A percentile compares a stretch with the other conserved stretches of the same genome.
phyloP scores from a whole-genome alignment of 2,113 vertebrate species.

The Plotosus lineatus region DNA sequence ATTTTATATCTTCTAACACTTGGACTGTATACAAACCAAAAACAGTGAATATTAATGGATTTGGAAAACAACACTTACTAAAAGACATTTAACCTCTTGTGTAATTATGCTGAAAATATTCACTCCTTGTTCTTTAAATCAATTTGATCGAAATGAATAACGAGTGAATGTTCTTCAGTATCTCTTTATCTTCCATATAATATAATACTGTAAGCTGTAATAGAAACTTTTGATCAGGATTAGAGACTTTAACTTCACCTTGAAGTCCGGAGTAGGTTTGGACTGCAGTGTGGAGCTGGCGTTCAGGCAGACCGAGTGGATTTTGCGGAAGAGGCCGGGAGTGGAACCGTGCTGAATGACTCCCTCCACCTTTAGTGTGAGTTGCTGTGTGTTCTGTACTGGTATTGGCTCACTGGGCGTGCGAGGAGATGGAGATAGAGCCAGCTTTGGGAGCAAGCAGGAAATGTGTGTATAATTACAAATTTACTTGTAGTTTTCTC shows the following conservation, averaged over 20 bases:
- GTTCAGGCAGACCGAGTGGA: conserved; percentile 91
- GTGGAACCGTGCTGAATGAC: conserved; percentile 94
- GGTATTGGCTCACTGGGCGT: conserved; percentile 90
- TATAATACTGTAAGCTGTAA: background rate
- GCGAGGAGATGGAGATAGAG: conserved; percentile 91
- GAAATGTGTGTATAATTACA: too few species aligned
- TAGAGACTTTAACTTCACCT: conserved; percentile 69
- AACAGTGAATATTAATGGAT: background rate
- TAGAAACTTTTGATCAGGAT: background rate
- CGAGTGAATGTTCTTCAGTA: background rate
- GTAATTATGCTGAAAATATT: background rate
- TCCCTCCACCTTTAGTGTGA: conserved; percentile 94
- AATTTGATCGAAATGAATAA: background rate
- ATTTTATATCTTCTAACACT: background rate
- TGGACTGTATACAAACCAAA: background rate
- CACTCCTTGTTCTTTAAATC: background rate
- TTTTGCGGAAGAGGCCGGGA: conserved; percentile 93
- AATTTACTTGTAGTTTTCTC: too few species aligned
- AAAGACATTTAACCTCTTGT: background rate
- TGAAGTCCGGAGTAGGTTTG: conserved; percentile 88
- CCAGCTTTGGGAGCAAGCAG: conserved; percentile 75
- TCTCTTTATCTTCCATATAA: background rate
- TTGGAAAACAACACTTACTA: background rate
- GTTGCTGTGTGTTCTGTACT: conserved; percentile 90
- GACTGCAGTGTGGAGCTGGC: conserved; percentile 91